phyloP scores from a whole-genome alignment of 2,113 vertebrate genomes.

The Ariopsis seemanni region DNA sequence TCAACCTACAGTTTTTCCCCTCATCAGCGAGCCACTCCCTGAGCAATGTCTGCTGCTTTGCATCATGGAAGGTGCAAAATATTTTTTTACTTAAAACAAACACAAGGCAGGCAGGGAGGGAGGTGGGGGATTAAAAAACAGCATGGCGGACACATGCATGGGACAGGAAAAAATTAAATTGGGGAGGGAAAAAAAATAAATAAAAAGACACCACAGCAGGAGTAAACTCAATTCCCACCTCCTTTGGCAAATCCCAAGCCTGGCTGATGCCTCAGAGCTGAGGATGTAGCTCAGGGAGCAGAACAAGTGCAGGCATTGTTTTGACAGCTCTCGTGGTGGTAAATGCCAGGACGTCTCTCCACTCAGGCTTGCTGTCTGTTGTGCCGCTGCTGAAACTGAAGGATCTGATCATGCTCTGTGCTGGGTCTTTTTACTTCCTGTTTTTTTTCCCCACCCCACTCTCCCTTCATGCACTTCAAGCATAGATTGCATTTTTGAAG shows the following conservation, averaged over 20 bases:
- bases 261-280: slow-evolving; percentile 37
- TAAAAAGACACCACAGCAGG: slow-evolving; percentile 32
- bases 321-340: slow-evolving; percentile 55
- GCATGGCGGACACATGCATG: slow-evolving; percentile 12
- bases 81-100: slow-evolving; percentile 37
- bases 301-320: slow-evolving; percentile 52
- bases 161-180: slow-evolving; percentile 37
- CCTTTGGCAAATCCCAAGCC: slow-evolving; percentile 32
- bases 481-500: slow-evolving; percentile 41
- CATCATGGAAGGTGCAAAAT: slow-evolving; percentile 39
- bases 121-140: slow-evolving; percentile 31
- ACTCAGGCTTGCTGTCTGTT: slow-evolving; percentile 47
- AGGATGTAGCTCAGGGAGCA: slow-evolving; percentile 47
- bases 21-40: slow-evolving; percentile 8
- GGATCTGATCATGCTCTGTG: slow-evolving; percentile 53
- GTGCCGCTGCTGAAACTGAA: slow-evolving; percentile 49
- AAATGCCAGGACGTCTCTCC: slow-evolving; percentile 58
- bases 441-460: background rate
- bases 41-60: slow-evolving; percentile 37
- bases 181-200: background rate
- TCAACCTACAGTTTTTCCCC: slow-evolving; percentile 51
- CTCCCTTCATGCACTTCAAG: slow-evolving; percentile 32
- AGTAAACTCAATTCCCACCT: slow-evolving; percentile 47
- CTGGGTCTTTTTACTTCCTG: slow-evolving; percentile 37
- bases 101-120: slow-evolving; percentile 4